phyloP scores from a whole-genome alignment of 2,113 vertebrate species.

The Catharus minimus region DNA sequence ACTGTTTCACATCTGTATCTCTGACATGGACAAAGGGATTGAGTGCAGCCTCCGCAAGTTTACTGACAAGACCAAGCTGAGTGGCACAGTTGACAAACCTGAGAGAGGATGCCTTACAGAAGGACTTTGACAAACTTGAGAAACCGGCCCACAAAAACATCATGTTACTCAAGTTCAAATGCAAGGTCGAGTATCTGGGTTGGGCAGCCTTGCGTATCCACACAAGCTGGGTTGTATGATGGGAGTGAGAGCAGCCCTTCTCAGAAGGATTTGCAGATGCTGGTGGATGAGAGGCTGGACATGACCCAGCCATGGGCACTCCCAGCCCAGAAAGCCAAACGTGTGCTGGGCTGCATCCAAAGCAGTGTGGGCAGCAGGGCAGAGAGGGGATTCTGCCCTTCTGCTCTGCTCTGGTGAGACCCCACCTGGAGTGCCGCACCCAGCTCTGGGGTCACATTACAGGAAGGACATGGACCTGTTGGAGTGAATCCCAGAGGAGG shows the following conservation, averaged over 20 bases:
- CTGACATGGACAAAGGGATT: neutral
- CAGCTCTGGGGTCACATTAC: neutral
- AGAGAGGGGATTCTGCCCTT: too few relatives aligned
- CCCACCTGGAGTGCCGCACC: too few relatives aligned
- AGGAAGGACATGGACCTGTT: neutral
- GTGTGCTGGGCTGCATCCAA: too few relatives aligned
- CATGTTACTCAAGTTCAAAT: neutral
- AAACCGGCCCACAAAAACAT: neutral
- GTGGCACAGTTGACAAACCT: neutral
- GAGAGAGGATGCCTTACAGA: neutral
- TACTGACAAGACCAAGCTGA: neutral
- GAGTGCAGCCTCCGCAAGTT: neutral
- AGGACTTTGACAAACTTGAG: neutral
- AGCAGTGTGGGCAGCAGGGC: too few relatives aligned
- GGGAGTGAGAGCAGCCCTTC: neutral
- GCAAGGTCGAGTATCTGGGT: fast-evolving
- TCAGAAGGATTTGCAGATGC: fast-evolving
- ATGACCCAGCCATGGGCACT: neutral
- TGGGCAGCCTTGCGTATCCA: neutral
- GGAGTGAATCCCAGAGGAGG: neutral
- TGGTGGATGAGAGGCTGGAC: neutral
- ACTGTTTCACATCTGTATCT: neutral
- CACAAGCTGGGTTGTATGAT: neutral
- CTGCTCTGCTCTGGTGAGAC: too few relatives aligned
- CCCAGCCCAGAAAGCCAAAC: too few relatives aligned